A percentile compares a stretch with the other conserved stretches of the same genome.
Evolutionary conservation across 2,797 vertebrate species (phyloP).

Genomic region (Alosa sapidissima): DNA sequence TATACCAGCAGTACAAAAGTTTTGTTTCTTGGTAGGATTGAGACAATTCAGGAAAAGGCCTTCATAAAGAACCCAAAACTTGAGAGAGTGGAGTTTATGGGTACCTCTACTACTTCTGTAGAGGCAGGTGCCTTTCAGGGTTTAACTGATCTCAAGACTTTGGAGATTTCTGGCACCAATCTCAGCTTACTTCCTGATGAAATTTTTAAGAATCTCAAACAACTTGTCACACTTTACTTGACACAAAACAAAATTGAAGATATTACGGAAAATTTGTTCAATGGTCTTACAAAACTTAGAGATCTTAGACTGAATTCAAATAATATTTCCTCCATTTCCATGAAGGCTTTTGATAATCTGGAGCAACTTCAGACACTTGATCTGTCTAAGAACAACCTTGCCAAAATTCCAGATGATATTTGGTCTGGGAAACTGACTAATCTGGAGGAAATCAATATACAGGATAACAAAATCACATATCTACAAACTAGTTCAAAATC

Average conservation of each 20-base stretch:
- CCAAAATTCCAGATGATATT: neutral
- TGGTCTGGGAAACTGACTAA: neutral
- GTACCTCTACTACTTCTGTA: constrained; percentile 59
- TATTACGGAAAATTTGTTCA: neutral
- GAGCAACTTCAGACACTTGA: neutral
- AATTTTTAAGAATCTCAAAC: neutral
- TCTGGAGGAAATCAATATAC: neutral
- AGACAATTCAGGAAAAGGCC: neutral
- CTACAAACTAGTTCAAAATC: neutral
- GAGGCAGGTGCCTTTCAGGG: constrained; percentile 74
- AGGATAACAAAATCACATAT: neutral
- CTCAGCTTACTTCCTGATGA: neutral
- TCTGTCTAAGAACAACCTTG: neutral
- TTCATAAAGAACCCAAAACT: constrained; percentile 41
- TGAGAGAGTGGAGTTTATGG: constrained; percentile 68
- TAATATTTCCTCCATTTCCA: neutral
- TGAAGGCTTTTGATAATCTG: neutral
- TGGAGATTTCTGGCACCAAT: constrained; percentile 5
- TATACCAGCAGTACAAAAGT: neutral
- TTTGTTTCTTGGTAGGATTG: neutral
- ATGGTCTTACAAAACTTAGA: neutral
- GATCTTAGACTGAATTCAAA: neutral
- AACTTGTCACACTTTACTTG: neutral
- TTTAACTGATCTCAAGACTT: neutral
- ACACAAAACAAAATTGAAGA: neutral